These are phyloP conservation scores for Amaurobius ferox DNA, from an alignment of 2,888 invertebrate species.

Conservation along the genomic window DNA sequence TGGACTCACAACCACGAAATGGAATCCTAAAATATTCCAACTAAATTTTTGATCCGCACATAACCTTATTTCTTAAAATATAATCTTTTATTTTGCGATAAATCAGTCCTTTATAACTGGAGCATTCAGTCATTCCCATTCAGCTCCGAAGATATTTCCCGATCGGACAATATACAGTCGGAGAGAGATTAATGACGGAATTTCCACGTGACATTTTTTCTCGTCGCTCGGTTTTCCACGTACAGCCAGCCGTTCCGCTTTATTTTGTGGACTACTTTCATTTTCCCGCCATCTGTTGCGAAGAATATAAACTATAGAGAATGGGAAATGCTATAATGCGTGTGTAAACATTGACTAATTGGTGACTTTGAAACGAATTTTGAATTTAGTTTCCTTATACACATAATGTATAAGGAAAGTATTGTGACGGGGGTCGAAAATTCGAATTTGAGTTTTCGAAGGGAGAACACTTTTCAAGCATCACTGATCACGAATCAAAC, in stretches of 20 bases:
- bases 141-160: conserved; percentile 48
- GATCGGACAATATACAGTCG: conserved; percentile 49
- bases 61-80: neutral
- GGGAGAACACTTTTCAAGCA: no score
- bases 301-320: no score
- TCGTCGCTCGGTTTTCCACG: conserved; percentile 10
- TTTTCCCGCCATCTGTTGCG: conserved; percentile 40
- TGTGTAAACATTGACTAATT: no score
- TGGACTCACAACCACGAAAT: neutral
- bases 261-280: neutral
- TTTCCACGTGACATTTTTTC: conserved; percentile 24
- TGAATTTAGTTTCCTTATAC: no score
- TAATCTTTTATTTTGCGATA: neutral
- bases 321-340: no score
- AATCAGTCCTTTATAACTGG: conserved; percentile 36
- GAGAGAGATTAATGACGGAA: conserved; percentile 55
- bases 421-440: no score
- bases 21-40: neutral
- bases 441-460: no score
- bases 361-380: no score
- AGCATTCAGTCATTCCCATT: conserved; percentile 64
- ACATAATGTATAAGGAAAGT: no score
- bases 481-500: no score
- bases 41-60: neutral
- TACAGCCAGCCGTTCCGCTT: neutral